Evolutionary conservation across 2,888 invertebrate genomes (phyloP).

Genomic region (Luperina testacea): DNA sequence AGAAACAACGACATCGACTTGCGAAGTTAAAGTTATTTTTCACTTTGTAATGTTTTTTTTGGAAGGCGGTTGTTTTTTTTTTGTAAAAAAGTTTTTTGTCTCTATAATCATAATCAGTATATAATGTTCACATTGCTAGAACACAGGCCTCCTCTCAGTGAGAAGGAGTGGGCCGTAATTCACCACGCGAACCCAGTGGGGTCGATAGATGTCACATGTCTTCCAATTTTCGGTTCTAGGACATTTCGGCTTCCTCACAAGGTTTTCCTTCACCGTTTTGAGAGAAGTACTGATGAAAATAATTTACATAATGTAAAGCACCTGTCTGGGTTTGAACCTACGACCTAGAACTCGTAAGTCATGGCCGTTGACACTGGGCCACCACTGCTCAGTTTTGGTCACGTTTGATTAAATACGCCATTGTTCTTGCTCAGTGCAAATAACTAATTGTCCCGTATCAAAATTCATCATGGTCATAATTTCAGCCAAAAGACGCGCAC

Average conservation of each 20-base stretch:
- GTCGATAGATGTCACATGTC: background rate
- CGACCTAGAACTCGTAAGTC: background rate
- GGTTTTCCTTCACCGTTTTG: background rate
- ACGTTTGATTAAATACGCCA: background rate
- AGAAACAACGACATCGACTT: too few relatives aligned
- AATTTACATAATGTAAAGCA: background rate
- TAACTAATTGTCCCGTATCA: background rate
- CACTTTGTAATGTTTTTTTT: too few relatives aligned
- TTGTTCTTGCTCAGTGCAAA: background rate
- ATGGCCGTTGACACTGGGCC: background rate
- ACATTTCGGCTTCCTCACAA: background rate
- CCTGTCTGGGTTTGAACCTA: background rate
- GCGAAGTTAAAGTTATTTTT: too few relatives aligned
- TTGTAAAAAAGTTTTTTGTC: too few relatives aligned
- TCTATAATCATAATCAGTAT: background rate
- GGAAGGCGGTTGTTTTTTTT: too few relatives aligned
- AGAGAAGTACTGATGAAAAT: background rate
- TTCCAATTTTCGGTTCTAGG: background rate
- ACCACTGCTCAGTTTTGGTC: background rate
- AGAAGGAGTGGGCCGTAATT: background rate
- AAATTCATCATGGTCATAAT: too few relatives aligned
- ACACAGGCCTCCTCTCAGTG: too few relatives aligned
- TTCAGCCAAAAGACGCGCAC: too few relatives aligned
- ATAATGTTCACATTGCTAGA: too few relatives aligned
- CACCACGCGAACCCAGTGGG: background rate